Percentiles rank a stretch among this genome's conserved stretches.
phyloP scores from a whole-genome alignment of 92 coral and sea anemone species.

The Porites divaricata region DNA sequence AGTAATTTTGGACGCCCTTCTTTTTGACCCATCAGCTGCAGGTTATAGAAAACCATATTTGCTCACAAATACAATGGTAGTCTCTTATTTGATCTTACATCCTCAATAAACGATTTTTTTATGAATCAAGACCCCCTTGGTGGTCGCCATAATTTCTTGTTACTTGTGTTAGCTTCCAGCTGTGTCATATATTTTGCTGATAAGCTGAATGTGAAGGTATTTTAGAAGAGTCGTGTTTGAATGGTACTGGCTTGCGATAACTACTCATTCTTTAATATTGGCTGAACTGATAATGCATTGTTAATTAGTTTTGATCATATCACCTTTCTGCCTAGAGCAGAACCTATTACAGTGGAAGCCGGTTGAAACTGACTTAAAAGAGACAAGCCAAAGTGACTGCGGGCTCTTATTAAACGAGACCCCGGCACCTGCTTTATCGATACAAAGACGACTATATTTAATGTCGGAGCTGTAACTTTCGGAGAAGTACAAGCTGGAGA shows the following conservation, averaged over 20 bases:
- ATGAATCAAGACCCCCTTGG: neutral
- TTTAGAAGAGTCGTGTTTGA: neutral
- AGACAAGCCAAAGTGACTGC: too few species aligned
- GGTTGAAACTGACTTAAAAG: too few species aligned
- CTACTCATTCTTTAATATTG: neutral
- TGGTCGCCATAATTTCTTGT: neutral
- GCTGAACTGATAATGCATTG: too few species aligned
- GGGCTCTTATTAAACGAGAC: too few species aligned
- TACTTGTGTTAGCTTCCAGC: slow-evolving; percentile 14
- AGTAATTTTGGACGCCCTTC: slow-evolving; percentile 3
- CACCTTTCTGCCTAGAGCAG: too few species aligned
- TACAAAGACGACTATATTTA: too few species aligned
- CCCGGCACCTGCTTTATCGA: too few species aligned
- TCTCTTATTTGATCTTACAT: neutral
- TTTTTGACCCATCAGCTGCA: neutral
- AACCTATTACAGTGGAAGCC: too few species aligned
- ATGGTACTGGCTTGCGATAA: neutral
- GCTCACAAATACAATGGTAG: neutral
- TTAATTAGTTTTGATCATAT: too few species aligned
- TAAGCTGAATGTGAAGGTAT: neutral
- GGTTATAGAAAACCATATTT: slow-evolving; percentile 15
- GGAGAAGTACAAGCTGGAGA: too few species aligned
- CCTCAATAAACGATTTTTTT: neutral
- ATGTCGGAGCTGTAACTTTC: too few species aligned
- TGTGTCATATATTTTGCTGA: neutral